These are phyloP conservation scores for Rousettus leschenaultii DNA, from an alignment of 2,113 vertebrate genomes.

Conservation along the genomic window DNA sequence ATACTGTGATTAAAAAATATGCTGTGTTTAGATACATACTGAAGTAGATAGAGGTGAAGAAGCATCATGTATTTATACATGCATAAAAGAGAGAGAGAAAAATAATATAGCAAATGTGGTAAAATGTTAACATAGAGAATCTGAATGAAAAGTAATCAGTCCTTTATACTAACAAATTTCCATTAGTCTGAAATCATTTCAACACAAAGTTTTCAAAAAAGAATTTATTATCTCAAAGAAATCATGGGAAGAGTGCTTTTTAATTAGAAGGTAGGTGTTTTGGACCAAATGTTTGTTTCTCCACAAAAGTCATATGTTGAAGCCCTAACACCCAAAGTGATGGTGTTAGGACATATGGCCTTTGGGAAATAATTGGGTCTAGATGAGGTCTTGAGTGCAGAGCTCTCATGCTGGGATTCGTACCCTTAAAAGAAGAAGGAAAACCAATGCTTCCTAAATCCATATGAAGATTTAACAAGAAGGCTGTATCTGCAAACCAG, in stretches of 20 bases:
- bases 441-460: background rate
- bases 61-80: background rate
- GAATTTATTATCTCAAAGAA: background rate
- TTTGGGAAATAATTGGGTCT: background rate
- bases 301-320: background rate
- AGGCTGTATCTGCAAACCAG: background rate
- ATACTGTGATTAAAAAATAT: background rate
- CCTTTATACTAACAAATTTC: background rate
- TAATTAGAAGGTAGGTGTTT: background rate
- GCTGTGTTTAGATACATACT: background rate
- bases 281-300: background rate
- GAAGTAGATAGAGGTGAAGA: background rate
- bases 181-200: background rate
- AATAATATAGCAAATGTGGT: background rate
- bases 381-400: background rate
- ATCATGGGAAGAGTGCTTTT: background rate
- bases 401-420: background rate
- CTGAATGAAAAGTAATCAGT: slow-evolving; percentile 4
- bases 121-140: background rate
- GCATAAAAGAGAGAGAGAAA: background rate
- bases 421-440: background rate
- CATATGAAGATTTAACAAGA: background rate
- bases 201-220: background rate
- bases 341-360: background rate
- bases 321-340: background rate